phyloP scores from a whole-genome alignment of 2,797 vertebrate genomes.

The Anabas testudineus region DNA sequence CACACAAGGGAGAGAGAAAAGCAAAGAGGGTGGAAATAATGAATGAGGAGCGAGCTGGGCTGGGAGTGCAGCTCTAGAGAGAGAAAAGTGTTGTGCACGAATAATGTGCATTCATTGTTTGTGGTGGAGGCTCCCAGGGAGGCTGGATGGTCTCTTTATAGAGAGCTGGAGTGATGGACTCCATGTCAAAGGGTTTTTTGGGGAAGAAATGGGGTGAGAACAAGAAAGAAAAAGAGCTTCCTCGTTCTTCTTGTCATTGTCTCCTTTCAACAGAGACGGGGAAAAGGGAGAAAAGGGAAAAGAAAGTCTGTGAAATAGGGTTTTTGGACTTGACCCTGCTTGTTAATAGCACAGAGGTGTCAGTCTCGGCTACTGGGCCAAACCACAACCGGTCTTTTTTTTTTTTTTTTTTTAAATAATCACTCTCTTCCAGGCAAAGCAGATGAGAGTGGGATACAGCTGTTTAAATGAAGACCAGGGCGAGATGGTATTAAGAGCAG shows the following conservation, averaged over 20 bases:
- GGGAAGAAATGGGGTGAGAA: slow-evolving; percentile 60
- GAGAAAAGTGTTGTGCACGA: slow-evolving; percentile 61
- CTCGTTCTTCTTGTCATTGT: slow-evolving; percentile 57
- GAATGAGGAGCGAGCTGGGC: slow-evolving; percentile 51
- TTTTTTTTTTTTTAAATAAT: slow-evolving; percentile 27
- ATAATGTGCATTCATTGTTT: slow-evolving; percentile 74
- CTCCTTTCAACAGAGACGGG: slow-evolving; percentile 49
- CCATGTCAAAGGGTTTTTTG: slow-evolving; percentile 64
- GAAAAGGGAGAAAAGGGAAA: slow-evolving; percentile 36
- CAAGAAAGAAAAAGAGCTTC: slow-evolving; percentile 44
- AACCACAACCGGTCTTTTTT: slow-evolving; percentile 23
- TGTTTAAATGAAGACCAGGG: slow-evolving; percentile 70
- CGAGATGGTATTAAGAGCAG: slow-evolving; percentile 75
- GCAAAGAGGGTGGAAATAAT: slow-evolving; percentile 48
- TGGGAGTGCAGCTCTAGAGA: slow-evolving; percentile 24
- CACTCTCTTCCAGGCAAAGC: slow-evolving; percentile 25
- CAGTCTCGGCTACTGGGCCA: slow-evolving; percentile 43
- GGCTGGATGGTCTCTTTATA: slow-evolving; percentile 69
- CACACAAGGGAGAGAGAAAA: slow-evolving; percentile 21
- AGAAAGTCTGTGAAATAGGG: slow-evolving; percentile 49
- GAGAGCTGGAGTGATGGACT: slow-evolving; percentile 57
- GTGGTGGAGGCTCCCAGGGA: slow-evolving; percentile 64
- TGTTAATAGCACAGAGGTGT: slow-evolving; percentile 51
- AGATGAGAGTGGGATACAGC: slow-evolving; percentile 79
- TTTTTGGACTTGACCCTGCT: slow-evolving; percentile 41